phyloP scores from a whole-genome alignment of 2,797 vertebrate species.

The Petrocephalus sullivani region DNA sequence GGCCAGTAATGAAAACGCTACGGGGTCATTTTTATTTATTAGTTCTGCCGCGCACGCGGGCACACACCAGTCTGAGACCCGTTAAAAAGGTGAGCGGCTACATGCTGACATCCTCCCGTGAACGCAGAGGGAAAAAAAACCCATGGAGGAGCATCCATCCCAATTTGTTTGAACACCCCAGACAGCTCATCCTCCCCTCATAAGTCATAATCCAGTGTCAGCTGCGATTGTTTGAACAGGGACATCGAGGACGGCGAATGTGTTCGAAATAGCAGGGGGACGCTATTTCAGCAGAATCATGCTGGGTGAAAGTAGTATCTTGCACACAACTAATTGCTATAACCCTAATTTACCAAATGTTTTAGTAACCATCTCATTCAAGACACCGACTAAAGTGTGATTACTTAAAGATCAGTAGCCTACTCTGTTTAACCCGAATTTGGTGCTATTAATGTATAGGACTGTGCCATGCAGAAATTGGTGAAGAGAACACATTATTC shows the following conservation, averaged over 20 bases:
- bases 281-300: not conserved
- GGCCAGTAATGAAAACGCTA: not conserved
- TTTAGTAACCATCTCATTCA: not conserved
- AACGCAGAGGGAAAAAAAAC: not conserved
- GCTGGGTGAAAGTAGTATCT: not conserved
- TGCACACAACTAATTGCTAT: not conserved
- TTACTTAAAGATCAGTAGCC: not conserved
- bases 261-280: not conserved
- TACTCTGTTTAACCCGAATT: not conserved
- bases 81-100: not conserved
- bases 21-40: not conserved
- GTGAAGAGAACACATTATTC: not conserved
- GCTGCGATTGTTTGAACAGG: constrained; percentile 1
- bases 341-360: not conserved
- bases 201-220: not conserved
- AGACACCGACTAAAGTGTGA: not conserved
- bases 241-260: not conserved
- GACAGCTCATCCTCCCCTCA: not conserved
- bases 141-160: not conserved
- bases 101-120: not conserved
- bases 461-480: not conserved
- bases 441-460: not conserved
- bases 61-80: not conserved
- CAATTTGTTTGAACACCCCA: not conserved
- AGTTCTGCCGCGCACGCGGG: not conserved